Base-by-base conservation (phyloP, 2,888 invertebrate species). In the Parasteatoda lunata region DNA sequence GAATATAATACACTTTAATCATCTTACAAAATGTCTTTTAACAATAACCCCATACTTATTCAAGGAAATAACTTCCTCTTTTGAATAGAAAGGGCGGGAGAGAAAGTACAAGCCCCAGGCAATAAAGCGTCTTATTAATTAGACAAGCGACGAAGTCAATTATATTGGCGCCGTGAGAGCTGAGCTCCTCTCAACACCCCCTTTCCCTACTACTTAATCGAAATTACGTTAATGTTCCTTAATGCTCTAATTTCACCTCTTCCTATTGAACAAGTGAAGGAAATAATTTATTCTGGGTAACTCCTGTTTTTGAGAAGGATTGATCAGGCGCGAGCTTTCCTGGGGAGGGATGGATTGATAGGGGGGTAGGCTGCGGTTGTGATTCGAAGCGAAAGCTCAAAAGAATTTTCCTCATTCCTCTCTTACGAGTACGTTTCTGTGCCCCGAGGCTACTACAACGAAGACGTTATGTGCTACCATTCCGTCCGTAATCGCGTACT, bases 201-300 rank as follows among this genome's bases (percentile, higher is more conserved):
- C 15, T n/a, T 5, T 49, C 71, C 45, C 66, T 15, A 3, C 66
- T 3, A 9, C 73, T 84, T 84, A 77, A 84, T 84, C 84, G 84
- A 84, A 84, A 84, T 84, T 78, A 77, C 84, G 84, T 84, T 84
- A 84, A 84, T 84, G 84, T 84, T 84, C 84, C 84, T 84, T 84
- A 84, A 84, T 84, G 84, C 72, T 68, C 77, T 84, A 84, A 84
- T 84, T 77, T 84, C 72, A 84, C 59, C 81, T 75, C 64, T 80
- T 30, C 9, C 65, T 66, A 15, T 11, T 15, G 64, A 68, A 69
- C 52, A 59, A 47, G 48, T 70, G 71, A 52, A 66, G 65, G 59
- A 68, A 52, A 65, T 82, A 75, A 73, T 66, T 72, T 73, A 68
- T 68, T 68, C 73, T 51, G 70, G 70, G 65, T 51, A 51, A 52